These are phyloP conservation scores for Hypolimnas misippus DNA, from an alignment of 2,888 invertebrate genomes.

Conservation along the genomic window DNA sequence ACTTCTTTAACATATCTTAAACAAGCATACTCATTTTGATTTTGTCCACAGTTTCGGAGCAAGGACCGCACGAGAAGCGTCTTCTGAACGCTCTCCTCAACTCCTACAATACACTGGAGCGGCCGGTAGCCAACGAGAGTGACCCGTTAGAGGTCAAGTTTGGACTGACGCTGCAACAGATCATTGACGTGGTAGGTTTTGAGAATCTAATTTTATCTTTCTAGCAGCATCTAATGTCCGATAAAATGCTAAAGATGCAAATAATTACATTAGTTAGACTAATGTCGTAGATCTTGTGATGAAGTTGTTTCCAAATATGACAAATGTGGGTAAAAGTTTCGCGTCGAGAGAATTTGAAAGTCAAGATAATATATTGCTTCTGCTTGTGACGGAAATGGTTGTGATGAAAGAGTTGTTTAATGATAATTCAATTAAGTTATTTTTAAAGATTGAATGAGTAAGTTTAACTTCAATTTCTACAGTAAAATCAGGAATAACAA, in stretches of 20 bases:
- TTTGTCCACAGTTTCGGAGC: conserved; percentile 89
- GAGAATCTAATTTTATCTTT: background rate
- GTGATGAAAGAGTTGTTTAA: too few relatives aligned
- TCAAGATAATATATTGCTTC: background rate
- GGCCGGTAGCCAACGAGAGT: conserved; percentile 96
- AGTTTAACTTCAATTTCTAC: too few relatives aligned
- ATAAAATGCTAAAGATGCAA: background rate
- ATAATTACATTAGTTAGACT: background rate
- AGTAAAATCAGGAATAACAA: too few relatives aligned
- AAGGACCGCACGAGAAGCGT: conserved; percentile 95
- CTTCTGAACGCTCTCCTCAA: conserved; percentile 92
- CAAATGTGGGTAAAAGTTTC: background rate
- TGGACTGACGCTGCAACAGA: conserved; percentile 95
- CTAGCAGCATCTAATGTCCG: background rate
- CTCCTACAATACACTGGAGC: conserved; percentile 94
- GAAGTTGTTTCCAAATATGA: background rate
- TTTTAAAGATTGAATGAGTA: too few relatives aligned
- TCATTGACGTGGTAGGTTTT: conserved; percentile 96
- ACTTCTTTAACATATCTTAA: too few relatives aligned
- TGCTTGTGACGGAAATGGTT: too few relatives aligned
- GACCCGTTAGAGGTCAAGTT: conserved; percentile 95
- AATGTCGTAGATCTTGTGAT: too few relatives aligned
- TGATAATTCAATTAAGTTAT: too few relatives aligned
- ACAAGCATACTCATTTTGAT: background rate
- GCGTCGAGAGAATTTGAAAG: background rate